These are phyloP conservation scores for Amphiura filiformis DNA, from an alignment of 35 echinoderm and acorn worm genomes.

Conservation along the genomic window DNA sequence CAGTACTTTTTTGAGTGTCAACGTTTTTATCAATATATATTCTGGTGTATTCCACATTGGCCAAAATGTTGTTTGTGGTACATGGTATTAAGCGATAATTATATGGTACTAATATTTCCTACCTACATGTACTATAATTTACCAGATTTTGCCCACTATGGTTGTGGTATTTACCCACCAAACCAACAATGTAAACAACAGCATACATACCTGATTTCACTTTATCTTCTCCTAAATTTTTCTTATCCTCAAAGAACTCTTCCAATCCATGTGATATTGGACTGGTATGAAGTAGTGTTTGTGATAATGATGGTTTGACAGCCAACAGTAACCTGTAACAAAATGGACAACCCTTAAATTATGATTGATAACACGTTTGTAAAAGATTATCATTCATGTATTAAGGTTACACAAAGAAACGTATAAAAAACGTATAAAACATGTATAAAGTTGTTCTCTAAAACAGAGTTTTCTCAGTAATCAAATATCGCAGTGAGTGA, in stretches of 20 bases:
- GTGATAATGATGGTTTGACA: too few species aligned
- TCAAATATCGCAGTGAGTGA: too few species aligned
- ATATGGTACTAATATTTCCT: too few species aligned
- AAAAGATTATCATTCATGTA: too few species aligned
- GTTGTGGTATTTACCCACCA: neutral
- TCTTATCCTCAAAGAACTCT: constrained; percentile 61
- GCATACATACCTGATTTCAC: constrained; percentile 46
- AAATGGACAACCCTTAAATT: too few species aligned
- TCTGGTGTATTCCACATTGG: neutral
- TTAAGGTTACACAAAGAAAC: too few species aligned
- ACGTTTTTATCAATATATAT: neutral
- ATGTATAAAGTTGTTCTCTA: too few species aligned
- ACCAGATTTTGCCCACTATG: neutral
- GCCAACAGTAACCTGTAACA: too few species aligned
- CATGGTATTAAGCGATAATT: too few species aligned
- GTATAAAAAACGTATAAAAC: too few species aligned
- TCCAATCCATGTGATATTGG: constrained; percentile 14
- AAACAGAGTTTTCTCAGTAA: too few species aligned
- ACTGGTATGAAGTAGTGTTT: constrained; percentile 14
- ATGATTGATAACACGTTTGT: too few species aligned
- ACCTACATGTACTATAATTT: neutral
- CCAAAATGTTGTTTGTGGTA: neutral
- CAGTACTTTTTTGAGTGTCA: neutral
- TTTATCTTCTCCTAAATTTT: constrained; percentile 33
- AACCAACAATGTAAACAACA: neutral